Conservation (phyloP, 1,140 invertebrate species). For the Rhagoletis pomonella region DNA sequence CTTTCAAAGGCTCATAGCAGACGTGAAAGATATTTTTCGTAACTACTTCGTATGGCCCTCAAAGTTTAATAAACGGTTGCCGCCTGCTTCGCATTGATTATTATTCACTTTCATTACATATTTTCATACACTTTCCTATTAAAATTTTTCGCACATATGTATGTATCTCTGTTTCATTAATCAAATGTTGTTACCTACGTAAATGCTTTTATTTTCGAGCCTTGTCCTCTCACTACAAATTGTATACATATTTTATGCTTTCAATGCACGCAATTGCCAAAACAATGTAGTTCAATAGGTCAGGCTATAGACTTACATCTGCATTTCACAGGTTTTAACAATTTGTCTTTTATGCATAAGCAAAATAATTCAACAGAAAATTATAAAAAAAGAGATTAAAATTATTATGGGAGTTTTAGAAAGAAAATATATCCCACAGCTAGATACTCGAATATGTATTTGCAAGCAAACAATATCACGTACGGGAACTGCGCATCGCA, state of each 20-base stretch:
- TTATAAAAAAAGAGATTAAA: neutral
- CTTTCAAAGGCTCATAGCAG: too few species aligned
- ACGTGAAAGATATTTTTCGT: too few species aligned
- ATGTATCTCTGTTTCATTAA: too few species aligned
- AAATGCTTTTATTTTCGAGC: too few species aligned
- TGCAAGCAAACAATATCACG: neutral
- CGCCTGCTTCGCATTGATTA: too few species aligned
- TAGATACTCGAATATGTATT: neutral
- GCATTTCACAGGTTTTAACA: neutral
- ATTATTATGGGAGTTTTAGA: neutral
- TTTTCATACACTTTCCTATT: too few species aligned
- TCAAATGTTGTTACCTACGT: too few species aligned
- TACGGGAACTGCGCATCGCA: neutral
- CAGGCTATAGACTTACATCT: neutral
- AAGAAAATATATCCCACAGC: neutral
- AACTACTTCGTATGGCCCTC: too few species aligned
- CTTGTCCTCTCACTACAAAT: neutral
- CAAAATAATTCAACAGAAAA: neutral
- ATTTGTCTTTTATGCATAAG: neutral
- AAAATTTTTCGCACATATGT: too few species aligned
- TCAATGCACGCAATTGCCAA: neutral
- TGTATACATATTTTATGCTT: neutral
- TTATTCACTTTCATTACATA: too few species aligned
- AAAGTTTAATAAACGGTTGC: too few species aligned
- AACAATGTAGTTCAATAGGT: constrained; percentile 17